Conservation (phyloP, 2,797 vertebrate species). For the Arnoldichthys spilopterus region DNA sequence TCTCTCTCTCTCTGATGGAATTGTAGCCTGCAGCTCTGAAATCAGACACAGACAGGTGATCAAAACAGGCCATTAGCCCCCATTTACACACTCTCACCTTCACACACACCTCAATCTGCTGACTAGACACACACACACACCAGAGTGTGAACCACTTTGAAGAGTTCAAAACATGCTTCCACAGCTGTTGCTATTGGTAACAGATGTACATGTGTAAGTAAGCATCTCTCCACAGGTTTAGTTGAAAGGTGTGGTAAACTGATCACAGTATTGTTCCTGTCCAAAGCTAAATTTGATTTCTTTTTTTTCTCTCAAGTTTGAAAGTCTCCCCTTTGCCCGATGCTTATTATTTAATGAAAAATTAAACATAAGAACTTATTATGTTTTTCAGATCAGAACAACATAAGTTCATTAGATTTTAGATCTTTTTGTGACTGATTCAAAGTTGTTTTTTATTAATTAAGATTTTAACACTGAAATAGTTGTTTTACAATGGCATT, state of each 20-base stretch:
- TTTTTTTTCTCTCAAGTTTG: too few species aligned
- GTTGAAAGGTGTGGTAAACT: background rate
- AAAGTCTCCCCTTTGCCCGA: too few species aligned
- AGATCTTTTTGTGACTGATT: too few species aligned
- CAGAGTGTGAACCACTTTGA: conserved; percentile 70
- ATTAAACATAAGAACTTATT: too few species aligned
- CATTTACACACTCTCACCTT: conserved; percentile 63
- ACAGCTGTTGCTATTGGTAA: conserved; percentile 35
- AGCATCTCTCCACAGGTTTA: conserved; percentile 8
- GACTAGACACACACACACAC: conserved; percentile 71
- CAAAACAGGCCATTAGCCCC: conserved; percentile 76
- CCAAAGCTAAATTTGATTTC: too few species aligned
- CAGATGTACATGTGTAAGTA: conserved; percentile 18
- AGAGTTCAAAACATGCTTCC: conserved; percentile 64
- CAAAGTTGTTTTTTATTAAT: too few species aligned
- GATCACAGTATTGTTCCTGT: background rate
- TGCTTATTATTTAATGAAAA: too few species aligned
- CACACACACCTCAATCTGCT: conserved; percentile 69
- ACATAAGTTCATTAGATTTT: too few species aligned
- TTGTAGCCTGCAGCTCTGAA: conserved; percentile 74
- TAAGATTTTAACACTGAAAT: too few species aligned
- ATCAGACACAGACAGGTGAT: conserved; percentile 73
- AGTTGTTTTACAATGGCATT: too few species aligned
- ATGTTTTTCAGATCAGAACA: too few species aligned
- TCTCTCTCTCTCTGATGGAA: conserved; percentile 64